Percentiles rank a stretch among this genome's conserved stretches.
Evolutionary conservation across 1,140 invertebrate genomes (phyloP).

Genomic region (Acromyrmex echinatior): DNA sequence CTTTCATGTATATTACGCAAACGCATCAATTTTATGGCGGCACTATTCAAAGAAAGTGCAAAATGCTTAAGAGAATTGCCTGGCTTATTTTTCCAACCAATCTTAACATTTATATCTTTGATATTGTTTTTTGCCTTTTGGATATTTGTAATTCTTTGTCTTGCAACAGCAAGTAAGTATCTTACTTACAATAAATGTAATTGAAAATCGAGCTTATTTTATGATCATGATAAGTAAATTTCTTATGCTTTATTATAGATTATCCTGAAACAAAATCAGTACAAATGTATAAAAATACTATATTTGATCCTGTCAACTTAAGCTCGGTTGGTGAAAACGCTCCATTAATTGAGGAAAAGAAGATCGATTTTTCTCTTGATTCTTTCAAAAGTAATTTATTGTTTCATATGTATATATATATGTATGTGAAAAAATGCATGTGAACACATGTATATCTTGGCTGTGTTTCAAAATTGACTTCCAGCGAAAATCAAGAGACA

Average conservation of each 20-base stretch:
- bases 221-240: constrained; percentile 23
- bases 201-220: neutral
- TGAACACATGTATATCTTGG: neutral
- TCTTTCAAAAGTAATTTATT: constrained; percentile 77
- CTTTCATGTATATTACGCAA: constrained; percentile 93
- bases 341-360: constrained; percentile 73
- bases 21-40: constrained; percentile 92
- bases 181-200: constrained; percentile 28
- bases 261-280: constrained; percentile 85
- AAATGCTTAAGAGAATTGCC: constrained; percentile 94
- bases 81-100: constrained; percentile 94
- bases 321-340: constrained; percentile 72
- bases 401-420: neutral
- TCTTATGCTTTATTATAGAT: constrained; percentile 78
- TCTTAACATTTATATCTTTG: constrained; percentile 94
- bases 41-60: constrained; percentile 95
- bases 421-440: neutral
- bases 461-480: no score
- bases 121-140: constrained; percentile 94
- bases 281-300: constrained; percentile 81
- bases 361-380: constrained; percentile 71
- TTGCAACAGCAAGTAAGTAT: constrained; percentile 91
- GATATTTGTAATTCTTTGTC: constrained; percentile 92
- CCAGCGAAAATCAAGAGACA: no score
- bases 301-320: constrained; percentile 80